Conservation (phyloP, 2,113 vertebrate species). For the Hemiscyllium ocellatum region DNA sequence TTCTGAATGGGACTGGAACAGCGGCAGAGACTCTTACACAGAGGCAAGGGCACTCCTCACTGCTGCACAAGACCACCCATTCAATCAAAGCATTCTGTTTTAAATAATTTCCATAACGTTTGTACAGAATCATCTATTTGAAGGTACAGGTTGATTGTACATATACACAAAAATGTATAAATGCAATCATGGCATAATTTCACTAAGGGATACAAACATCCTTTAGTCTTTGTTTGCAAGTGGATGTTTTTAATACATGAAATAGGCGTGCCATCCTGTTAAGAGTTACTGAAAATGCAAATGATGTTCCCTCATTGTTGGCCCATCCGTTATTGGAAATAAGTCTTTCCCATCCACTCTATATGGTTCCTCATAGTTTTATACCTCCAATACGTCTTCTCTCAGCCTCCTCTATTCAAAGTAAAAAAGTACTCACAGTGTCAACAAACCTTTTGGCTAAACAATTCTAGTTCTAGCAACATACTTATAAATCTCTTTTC, state of each 20-base stretch:
- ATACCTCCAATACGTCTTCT: no score
- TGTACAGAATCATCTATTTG: neutral
- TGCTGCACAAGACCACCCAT: neutral
- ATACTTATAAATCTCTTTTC: neutral
- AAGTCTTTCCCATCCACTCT: no score
- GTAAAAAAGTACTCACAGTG: no score
- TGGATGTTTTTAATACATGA: neutral
- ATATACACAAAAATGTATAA: neutral
- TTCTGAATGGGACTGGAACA: neutral
- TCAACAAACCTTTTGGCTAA: no score
- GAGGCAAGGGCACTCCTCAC: neutral
- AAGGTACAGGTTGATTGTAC: neutral
- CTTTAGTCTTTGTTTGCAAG: neutral
- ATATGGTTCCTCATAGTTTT: no score
- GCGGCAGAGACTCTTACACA: neutral
- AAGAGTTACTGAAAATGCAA: no score
- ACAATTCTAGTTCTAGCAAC: no score
- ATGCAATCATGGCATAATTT: neutral
- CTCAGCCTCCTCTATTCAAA: no score
- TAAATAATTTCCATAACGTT: neutral
- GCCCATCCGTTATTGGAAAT: no score
- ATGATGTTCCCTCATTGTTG: no score
- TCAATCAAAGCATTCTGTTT: neutral
- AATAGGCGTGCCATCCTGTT: no score
- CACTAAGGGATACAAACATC: neutral